These are phyloP conservation scores for Tipula confusa DNA, from an alignment of 2,888 invertebrate species.

Conservation along the genomic window DNA sequence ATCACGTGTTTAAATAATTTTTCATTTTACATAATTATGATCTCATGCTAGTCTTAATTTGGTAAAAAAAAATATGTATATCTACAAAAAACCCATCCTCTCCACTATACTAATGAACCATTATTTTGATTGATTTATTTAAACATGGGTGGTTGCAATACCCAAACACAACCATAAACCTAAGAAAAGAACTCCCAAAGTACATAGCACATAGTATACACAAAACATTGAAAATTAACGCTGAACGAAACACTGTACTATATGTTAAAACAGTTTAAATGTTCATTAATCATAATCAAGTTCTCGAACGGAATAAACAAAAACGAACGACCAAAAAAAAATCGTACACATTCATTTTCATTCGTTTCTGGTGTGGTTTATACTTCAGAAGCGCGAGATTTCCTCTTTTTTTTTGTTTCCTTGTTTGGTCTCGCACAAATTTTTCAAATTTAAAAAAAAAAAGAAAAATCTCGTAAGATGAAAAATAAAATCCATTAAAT, in stretches of 20 bases:
- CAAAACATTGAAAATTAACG: not conserved
- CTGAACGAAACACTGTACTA: not conserved
- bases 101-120: not conserved
- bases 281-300: not conserved
- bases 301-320: not conserved
- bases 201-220: too few relatives aligned
- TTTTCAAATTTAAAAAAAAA: too few relatives aligned
- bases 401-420: too few relatives aligned
- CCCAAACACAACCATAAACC: not conserved
- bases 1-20: too few relatives aligned
- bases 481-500: constrained; percentile 12
- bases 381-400: not conserved
- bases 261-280: not conserved
- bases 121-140: not conserved
- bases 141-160: not conserved
- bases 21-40: not conserved
- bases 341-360: not conserved
- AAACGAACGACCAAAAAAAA: too few relatives aligned
- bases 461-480: not conserved
- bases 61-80: not conserved
- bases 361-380: not conserved
- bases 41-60: not conserved
- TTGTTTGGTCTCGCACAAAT: not conserved
- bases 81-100: not conserved
- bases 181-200: not conserved